Evolutionary conservation across 2,797 vertebrate species (phyloP), one percentile per base, ranked within the genome.

Genomic region (Tragopan temminckii): DNA sequence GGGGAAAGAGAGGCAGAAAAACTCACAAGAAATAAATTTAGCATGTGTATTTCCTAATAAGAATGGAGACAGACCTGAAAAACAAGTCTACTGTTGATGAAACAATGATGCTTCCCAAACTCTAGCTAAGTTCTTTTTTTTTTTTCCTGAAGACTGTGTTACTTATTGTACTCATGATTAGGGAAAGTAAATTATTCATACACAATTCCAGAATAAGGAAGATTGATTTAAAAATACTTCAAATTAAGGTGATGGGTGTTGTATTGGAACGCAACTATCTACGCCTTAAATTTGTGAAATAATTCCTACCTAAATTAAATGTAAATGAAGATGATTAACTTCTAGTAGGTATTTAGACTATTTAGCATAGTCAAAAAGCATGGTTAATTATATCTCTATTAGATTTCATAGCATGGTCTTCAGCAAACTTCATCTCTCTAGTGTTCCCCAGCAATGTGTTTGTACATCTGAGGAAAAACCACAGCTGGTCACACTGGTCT

Each of bases 371-470:
- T 72, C 81, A 59, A 81, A 33, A 5, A 71, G 58, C 4, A n/a
- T 76, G n/a, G n/a, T 36, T 80, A 85, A 70, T 9, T 82, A 24
- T 25, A 77, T 59, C 71, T 82, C 75, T 67, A 6, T 45, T 19
- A 62, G 35, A 70, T 67, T 77, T 74, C 36, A 87, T 42, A 69
- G 63, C 81, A 59, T 64, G 46, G 25, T 31, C 24, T 85, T 81
- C 1, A 5, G 36, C 23, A 88, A 20, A n/a, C 25, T 93, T 78
- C 38, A 38, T 9, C 38, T 67, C 25, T 40, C 42, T 36, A 36
- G n/a, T 1, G 2, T 0, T 71, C 25, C 20, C 43, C 24, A 42
- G 50, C 25, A 45, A 50, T 64, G 27, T 4, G 9, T 21, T 0
- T 46, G 15, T 15, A 1, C 11, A 18, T 21, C 43, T 80, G 68